Conservation (phyloP, 2,797 vertebrate species). For the Cynodonichthys magdalenae region DNA sequence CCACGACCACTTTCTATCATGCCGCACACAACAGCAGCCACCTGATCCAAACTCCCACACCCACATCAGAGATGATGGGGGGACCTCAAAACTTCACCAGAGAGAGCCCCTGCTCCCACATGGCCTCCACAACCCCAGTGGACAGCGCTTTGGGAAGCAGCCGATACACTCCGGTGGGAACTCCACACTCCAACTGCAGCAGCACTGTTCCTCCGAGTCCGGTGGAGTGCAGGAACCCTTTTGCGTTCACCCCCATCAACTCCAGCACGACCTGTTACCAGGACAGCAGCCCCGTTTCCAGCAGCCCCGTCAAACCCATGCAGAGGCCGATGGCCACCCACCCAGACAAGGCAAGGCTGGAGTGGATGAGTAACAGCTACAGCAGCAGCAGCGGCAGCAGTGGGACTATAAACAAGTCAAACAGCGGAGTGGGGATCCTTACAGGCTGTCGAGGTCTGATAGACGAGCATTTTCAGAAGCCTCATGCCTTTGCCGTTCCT, state of each 20-base stretch:
- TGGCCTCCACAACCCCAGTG: conserved; percentile 91
- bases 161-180: conserved; percentile 92
- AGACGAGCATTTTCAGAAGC: conserved; percentile 96
- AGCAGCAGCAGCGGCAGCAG: conserved; percentile 75
- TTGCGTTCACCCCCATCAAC: conserved; percentile 98
- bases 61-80: conserved; percentile 91
- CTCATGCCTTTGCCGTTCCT: conserved; percentile 95
- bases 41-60: conserved; percentile 87
- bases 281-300: conserved; percentile 90
- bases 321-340: conserved; percentile 98
- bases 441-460: conserved; percentile 93
- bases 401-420: conserved; percentile 77
- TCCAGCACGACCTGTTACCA: conserved; percentile 92
- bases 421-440: conserved; percentile 86
- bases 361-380: conserved; percentile 97
- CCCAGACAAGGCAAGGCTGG: conserved; percentile 94
- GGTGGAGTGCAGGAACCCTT: conserved; percentile 96
- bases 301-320: conserved; percentile 98
- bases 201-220: conserved; percentile 95
- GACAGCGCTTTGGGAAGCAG: conserved; percentile 94
- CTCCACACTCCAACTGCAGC: conserved; percentile 96
- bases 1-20: conserved; percentile 85
- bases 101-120: conserved; percentile 92
- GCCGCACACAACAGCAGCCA: conserved; percentile 85
- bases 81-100: conserved; percentile 84